These are phyloP conservation scores for Arrhopalites spinosus DNA, from an alignment of 2,888 invertebrate genomes.

Conservation along the genomic window DNA sequence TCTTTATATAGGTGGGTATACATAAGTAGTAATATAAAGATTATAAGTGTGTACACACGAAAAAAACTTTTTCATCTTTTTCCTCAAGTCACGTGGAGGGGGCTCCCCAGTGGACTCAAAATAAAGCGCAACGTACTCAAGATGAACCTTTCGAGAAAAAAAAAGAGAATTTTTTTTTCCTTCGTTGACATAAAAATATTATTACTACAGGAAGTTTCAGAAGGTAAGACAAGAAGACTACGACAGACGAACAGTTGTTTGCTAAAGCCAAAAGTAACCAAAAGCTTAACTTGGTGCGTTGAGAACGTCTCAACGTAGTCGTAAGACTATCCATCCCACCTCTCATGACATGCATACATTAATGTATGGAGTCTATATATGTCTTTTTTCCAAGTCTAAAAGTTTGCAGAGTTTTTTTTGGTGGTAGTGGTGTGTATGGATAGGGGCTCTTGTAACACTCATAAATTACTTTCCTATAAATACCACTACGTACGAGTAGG, in stretches of 20 bases:
- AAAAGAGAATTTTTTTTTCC: too few species aligned
- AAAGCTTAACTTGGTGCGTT: background rate
- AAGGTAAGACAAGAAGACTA: background rate
- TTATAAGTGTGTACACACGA: too few species aligned
- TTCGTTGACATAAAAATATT: constrained; percentile 17
- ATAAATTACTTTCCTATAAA: constrained; percentile 23
- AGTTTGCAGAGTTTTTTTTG: background rate
- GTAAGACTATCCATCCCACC: background rate
- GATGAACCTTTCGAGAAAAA: background rate
- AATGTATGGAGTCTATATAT: background rate
- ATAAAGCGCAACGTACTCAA: background rate
- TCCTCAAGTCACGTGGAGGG: background rate
- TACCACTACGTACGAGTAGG: background rate
- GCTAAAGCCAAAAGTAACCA: background rate
- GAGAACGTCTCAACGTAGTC: background rate
- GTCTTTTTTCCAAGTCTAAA: background rate
- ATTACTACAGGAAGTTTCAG: constrained; percentile 1
- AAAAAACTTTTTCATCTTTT: too few species aligned
- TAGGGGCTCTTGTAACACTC: background rate
- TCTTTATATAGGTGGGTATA: too few species aligned
- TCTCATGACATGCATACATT: too few species aligned
- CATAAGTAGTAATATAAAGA: too few species aligned
- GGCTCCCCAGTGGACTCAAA: background rate
- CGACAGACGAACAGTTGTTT: background rate
- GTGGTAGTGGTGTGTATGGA: background rate